A percentile compares a stretch with the other conserved stretches of the same genome.
Evolutionary conservation across 2,113 vertebrate genomes (phyloP).

Genomic region (Anser cygnoides): DNA sequence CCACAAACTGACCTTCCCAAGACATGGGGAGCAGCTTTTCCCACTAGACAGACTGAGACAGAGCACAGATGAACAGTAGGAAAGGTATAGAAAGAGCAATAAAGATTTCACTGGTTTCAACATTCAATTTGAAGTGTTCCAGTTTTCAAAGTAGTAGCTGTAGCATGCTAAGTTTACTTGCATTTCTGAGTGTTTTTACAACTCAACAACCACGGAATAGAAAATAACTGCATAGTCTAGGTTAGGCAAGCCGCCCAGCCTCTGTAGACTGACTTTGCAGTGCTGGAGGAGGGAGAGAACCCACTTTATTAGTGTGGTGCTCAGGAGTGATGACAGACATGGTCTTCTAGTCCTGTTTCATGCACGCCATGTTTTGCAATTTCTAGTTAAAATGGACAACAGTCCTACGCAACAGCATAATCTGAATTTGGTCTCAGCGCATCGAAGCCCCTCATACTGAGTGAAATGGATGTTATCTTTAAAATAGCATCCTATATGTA

Average conservation of each 20-base stretch:
- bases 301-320: neutral
- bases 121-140: neutral
- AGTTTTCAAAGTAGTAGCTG: neutral
- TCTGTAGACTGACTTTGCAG: neutral
- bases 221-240: accelerated
- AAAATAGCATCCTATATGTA: neutral
- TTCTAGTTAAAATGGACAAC: neutral
- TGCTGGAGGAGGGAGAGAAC: neutral
- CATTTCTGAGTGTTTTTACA: neutral
- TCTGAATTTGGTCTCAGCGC: neutral
- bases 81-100: neutral
- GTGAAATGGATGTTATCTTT: neutral
- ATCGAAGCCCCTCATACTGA: neutral
- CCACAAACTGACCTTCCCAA: neutral
- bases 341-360: neutral
- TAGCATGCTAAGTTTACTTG: neutral
- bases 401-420: neutral
- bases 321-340: neutral
- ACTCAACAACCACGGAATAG: neutral
- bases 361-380: accelerated
- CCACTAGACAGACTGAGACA: neutral
- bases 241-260: neutral
- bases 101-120: neutral
- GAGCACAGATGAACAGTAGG: neutral
- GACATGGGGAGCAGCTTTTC: neutral